Evolutionary conservation across 1,140 invertebrate species (phyloP), one percentile per base, ranked within the genome.

Genomic region (Lucilia sericata): DNA sequence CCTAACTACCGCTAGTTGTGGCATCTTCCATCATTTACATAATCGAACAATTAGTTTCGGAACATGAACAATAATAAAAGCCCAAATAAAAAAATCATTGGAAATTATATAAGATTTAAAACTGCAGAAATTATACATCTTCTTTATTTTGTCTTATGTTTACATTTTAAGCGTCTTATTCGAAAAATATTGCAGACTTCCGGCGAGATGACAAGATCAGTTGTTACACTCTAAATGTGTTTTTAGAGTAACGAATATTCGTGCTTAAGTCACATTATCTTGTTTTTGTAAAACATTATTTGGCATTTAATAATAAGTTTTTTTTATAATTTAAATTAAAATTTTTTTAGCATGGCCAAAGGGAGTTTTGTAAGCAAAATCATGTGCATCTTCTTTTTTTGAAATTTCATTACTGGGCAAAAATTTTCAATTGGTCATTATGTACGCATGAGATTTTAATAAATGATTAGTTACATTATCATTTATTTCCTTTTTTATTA

Each of bases 11-110:
- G 42, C 42, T 42, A 42, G 65, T 25, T 7, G 65, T 21, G 65
- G 65, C 65, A 70, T 25, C 65, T 70, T 70, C 25, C 25, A 30
- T 30, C 19, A 70, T 70, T 70, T 70, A 70, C 65, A 70, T 70
- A 70, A 70, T 70, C 65, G 65, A 70, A 70, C 65, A 70, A 70
- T 70, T 70, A 70, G 21, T 70, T 70, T 21, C 21, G 65, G n/a
- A 25, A 70, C 65, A 70, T 25, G 19, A 70, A 70, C n/a, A 25
- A 21, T 12, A 25, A 70, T n/a, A 70, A 70, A n/a, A 17, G 25
- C 25, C 25, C 25, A 42, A 5, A 7, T 1, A 21, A 70, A 9
- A 70, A 25, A 70, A 21, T 60, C 5, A 60, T 21, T 21, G 3
- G 12, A 70, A 21, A 70, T 70, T 70, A 19, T 70, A n/a, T 70